Evolutionary conservation across 2,797 vertebrate species (phyloP), one percentile per base, ranked within the genome.

Genomic region (Cynopterus sphinx): DNA sequence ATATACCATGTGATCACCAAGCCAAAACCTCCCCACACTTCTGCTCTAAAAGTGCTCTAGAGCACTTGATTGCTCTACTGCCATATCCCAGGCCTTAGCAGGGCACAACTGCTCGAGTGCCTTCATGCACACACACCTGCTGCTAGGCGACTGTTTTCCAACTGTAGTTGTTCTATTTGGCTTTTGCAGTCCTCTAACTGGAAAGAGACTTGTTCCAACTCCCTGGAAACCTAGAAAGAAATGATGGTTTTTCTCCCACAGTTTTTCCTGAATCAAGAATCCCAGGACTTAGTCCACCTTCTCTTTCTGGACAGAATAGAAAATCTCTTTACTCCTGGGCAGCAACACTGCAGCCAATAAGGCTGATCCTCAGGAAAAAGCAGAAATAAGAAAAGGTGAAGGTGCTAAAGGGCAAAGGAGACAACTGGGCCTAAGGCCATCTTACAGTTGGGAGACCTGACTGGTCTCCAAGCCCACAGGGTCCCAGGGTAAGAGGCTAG

Each of bases 61-160:
- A 78, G 86, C 31, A 89, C 9, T 73, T 82, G 31, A n/a, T 51
- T 55, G 33, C 13, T 89, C 71, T 59, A 51, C 15, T 71, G 53
- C 77, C 77, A 96, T 2, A 87, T 4, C 46, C 55, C 33, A 70
- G 65, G 33, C 53, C 63, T 92, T 33, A 85, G 22, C 49, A 87
- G 55, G 22, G 33, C 16, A 86, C 41, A 90, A 9, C 0, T 21
- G 51, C 84, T 81, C 84, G 17, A 13, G 22, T 6, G 4, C 36
- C 28, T 4, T 13, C 31, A 31, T 31, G 71, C 33, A 24, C 46
- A 82, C 70, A 31, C 49, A 99, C 98, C 98, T 98, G 95, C 21
- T 16, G 94, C 87, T 41, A 99, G 95, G 2, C 19, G 84, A 0
- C 94, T 93, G 10, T 98, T 98, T 90, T 98, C 97, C 68, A 96